phyloP scores from a whole-genome alignment of 2,888 invertebrate genomes.

The Oligia latruncula region DNA sequence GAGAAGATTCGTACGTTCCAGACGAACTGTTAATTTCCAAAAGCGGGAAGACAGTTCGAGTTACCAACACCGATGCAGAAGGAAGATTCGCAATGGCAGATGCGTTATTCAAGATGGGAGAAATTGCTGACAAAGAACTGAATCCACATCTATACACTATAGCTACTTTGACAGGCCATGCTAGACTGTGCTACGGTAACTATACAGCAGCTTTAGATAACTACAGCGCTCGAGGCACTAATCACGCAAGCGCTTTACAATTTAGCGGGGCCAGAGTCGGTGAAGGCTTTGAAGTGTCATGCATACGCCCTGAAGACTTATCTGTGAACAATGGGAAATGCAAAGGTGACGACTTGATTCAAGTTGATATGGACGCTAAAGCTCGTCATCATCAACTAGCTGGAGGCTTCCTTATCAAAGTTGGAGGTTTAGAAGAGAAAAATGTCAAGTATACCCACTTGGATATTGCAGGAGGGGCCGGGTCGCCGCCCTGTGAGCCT shows the following conservation, averaged over 20 bases:
- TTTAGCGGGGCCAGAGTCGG: slow-evolving; percentile 91
- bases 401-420: slow-evolving; percentile 93
- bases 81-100: slow-evolving; percentile 97
- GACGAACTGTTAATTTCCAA: slow-evolving; percentile 96
- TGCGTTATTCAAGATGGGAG: slow-evolving; percentile 89
- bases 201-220: slow-evolving; percentile 94
- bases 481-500: slow-evolving; percentile 92
- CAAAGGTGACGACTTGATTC: slow-evolving; percentile 95
- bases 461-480: slow-evolving; percentile 94
- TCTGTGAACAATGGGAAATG: slow-evolving; percentile 91
- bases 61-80: slow-evolving; percentile 98
- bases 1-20: slow-evolving; percentile 95
- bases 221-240: slow-evolving; percentile 91
- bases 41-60: slow-evolving; percentile 94
- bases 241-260: slow-evolving; percentile 91
- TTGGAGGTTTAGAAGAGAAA: slow-evolving; percentile 94
- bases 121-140: slow-evolving; percentile 91
- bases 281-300: slow-evolving; percentile 95
- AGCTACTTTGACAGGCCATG: slow-evolving; percentile 96
- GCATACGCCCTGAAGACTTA: slow-evolving; percentile 92
- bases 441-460: slow-evolving; percentile 95
- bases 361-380: slow-evolving; percentile 79
- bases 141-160: slow-evolving; percentile 96
- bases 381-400: slow-evolving; percentile 87
- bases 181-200: slow-evolving; percentile 91